Base-by-base conservation (phyloP, 1,140 invertebrate genomes). In the Scaptomyza graminum region DNA sequence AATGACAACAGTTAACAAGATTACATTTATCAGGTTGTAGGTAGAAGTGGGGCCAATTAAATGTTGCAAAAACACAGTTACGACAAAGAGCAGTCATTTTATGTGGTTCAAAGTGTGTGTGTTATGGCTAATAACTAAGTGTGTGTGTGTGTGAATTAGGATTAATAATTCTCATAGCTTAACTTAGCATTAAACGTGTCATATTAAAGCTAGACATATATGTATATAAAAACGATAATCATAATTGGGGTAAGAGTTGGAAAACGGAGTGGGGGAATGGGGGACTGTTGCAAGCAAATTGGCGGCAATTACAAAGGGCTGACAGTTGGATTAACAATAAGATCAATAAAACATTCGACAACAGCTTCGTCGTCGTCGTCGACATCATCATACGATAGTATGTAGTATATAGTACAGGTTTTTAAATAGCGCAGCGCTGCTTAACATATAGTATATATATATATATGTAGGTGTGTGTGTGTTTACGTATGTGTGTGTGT, bases 131-230 rank as follows among this genome's bases (percentile, higher is more conserved):
- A 22, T 2, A 12, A 52, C 51, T 55, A 62, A 51, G 7, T 31
- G 22, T 44, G 15, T 18, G 11, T 16, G 13, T 18, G 31, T 44
- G 52, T 68, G 60, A 60, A 72, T 82, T 85, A 85, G 87, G 47
- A 82, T 88, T 85, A 85, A 85, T 85, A 82, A 85, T 87, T 85
- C 82, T 82, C 83, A 82, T 82, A 88, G 75, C 79, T 82, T 78
- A 88, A 77, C 74, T 87, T 81, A 65, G 70, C 60, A 81, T 79
- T 74, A 65, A 64, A 74, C 47, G 64, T 43, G 51, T 70, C 66
- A 77, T 84, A 77, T 84, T 84, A 87, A 81, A 87, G 62, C 81
- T 84, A 84, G 62, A 71, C 69, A 67, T 84, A 87, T 55, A 87
- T n/a, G n/a, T n/a, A n/a, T n/a, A n/a, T n/a, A 85, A 61, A 73